Evolutionary conservation across 1,140 invertebrate genomes (phyloP), one percentile per base, ranked within the genome.

Genomic region (Dinoponera quadriceps): DNA sequence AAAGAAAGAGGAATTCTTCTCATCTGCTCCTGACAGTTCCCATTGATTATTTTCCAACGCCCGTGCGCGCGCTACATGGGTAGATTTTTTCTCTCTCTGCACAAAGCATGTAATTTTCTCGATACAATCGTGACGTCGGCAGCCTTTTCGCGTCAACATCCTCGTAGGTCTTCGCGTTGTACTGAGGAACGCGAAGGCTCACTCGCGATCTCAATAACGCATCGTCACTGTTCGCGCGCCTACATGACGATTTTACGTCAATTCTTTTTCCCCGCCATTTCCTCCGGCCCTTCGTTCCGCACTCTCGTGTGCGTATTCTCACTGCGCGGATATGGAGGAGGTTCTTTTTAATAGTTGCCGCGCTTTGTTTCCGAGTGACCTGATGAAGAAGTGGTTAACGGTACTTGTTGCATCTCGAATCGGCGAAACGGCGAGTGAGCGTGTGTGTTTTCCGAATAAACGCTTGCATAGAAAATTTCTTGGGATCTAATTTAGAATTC

Each of bases 1-100:
- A 44, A 9, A 9, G 11, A 44, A 44, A 60, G 9, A 33, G 33
- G 38, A 44, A 20, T 25, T 25, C 65, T 87, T 86, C 75, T 77
- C 85, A 72, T 87, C 80, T 77, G 59, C 20, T 57, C 68, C 48
- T 83, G 80, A 86, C 85, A 86, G 71, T 71, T 59, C 38, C 55
- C 72, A 78, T 83, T 75, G 85, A 87, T 87, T 86, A 54, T 68
- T 38, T 38, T 44, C 62, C 71, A 11, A 54, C 57, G 71, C 57
- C n/a, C n/a, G n/a, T n/a, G n/a, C n/a, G n/a, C n/a, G n/a, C n/a
- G n/a, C n/a, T n/a, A n/a, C n/a, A 71, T 72, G 27, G 74, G 54
- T 74, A 62, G 49, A 49, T 72, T 62, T 13, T 27, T 33, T 62
- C 13, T 44, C 49, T 74, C 63, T 75, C 59, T 25, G 20, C 63